Evolutionary conservation across 2,888 invertebrate species (phyloP).

Genomic region (Heliconius sara): DNA sequence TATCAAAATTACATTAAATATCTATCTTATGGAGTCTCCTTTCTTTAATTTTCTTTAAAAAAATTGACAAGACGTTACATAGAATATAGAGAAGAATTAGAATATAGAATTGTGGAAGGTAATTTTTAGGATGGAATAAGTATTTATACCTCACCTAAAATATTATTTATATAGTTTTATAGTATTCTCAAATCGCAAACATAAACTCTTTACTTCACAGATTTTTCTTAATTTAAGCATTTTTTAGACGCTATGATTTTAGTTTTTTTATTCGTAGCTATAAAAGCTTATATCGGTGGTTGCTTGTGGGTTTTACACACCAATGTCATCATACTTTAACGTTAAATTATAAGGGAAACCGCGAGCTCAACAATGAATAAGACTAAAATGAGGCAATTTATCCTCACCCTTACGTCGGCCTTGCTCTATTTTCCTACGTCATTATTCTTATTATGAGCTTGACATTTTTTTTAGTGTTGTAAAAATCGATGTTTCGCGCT

Average conservation of each 20-base stretch:
- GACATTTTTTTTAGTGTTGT: conserved; percentile 36
- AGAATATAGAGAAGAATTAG: too few relatives aligned
- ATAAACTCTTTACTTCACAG: background rate
- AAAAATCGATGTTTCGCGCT: conserved; percentile 32
- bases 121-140: too few relatives aligned
- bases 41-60: too few relatives aligned
- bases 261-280: background rate
- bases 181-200: background rate
- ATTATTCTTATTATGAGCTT: conserved; percentile 45
- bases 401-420: conserved; percentile 46
- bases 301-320: conserved; percentile 9
- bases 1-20: too few relatives aligned
- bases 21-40: too few relatives aligned
- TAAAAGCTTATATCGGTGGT: background rate
- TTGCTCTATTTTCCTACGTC: conserved; percentile 48
- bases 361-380: conserved; percentile 44
- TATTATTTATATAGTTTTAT: too few relatives aligned
- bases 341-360: conserved; percentile 39
- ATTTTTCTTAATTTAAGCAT: background rate
- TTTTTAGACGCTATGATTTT: background rate
- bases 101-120: too few relatives aligned
- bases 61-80: too few relatives aligned
- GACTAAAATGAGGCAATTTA: conserved; percentile 46
- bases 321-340: conserved; percentile 29
- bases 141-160: too few relatives aligned